Percentiles rank a stretch among this genome's conserved stretches.
phyloP scores from a whole-genome alignment of 2,797 vertebrate genomes.

The Rhinogobio ventralis region DNA sequence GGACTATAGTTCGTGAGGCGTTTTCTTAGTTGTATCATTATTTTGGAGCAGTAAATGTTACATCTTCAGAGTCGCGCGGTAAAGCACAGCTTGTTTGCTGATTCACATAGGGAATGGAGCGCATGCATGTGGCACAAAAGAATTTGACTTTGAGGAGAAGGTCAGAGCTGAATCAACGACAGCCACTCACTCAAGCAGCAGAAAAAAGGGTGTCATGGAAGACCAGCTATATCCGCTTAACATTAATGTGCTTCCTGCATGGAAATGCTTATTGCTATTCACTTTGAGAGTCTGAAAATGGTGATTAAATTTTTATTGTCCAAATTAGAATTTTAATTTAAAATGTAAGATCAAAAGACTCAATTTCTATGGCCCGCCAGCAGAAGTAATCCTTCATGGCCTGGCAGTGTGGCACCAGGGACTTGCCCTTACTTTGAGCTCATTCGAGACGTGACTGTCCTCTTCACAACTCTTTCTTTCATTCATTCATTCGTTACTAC shows the following conservation, averaged over 20 bases:
- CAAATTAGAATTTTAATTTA: constrained; percentile 92
- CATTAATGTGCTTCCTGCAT: constrained; percentile 46
- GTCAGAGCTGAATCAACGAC: constrained; percentile 83
- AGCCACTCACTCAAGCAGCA: constrained; percentile 64
- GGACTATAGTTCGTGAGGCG: neutral
- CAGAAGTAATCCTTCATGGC: constrained; percentile 79
- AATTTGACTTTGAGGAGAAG: constrained; percentile 64
- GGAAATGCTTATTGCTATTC: constrained; percentile 75
- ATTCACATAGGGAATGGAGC: constrained; percentile 8
- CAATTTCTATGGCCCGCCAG: constrained; percentile 75
- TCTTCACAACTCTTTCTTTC: constrained; percentile 27
- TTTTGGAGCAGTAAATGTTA: constrained; percentile 22
- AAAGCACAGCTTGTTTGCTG: constrained; percentile 30
- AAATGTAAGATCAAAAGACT: constrained; percentile 89
- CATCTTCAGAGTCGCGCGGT: neutral
- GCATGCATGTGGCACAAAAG: constrained; percentile 14
- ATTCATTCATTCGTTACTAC: constrained; percentile 3
- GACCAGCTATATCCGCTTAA: constrained; percentile 58
- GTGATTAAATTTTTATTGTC: constrained; percentile 89
- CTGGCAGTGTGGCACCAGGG: constrained; percentile 61
- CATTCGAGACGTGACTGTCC: constrained; percentile 24
- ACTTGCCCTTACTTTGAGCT: constrained; percentile 54
- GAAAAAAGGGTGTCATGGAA: constrained; percentile 48
- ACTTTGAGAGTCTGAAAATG: constrained; percentile 86
- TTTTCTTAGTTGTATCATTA: neutral